phyloP scores from a whole-genome alignment of 2,888 invertebrate genomes.

The Leptarthrus brevirostris region DNA sequence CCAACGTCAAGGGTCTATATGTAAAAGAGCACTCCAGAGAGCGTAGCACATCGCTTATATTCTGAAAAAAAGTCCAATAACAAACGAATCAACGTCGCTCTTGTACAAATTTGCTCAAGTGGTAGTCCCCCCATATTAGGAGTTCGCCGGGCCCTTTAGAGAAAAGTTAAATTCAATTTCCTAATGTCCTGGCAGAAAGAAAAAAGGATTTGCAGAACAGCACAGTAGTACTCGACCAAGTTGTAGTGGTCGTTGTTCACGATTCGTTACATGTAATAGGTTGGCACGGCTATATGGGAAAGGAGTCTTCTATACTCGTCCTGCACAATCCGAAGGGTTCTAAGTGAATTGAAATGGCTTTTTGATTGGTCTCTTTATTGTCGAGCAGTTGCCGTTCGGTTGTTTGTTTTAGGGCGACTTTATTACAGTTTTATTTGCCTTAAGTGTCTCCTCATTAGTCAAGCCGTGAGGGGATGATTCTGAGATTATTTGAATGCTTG shows the following conservation, averaged over 20 bases:
- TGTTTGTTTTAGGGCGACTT: constrained; percentile 56
- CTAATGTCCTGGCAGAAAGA: constrained; percentile 1
- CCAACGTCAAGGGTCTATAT: constrained; percentile 30
- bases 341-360: constrained; percentile 55
- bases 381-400: constrained; percentile 49
- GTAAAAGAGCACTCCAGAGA: constrained; percentile 4
- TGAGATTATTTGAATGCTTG: constrained; percentile 41
- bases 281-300: neutral
- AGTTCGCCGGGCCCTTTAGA: constrained; percentile 1
- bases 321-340: constrained; percentile 33
- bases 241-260: neutral
- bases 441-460: constrained; percentile 47
- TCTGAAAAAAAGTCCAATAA: no score
- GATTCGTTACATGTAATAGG: constrained; percentile 11
- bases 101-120: constrained; percentile 14
- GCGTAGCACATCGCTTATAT: constrained; percentile 27
- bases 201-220: neutral
- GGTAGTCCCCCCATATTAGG: neutral
- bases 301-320: neutral
- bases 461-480: constrained; percentile 37
- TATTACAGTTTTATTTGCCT: constrained; percentile 57
- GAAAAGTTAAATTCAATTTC: constrained; percentile 42
- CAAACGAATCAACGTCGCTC: constrained; percentile 1
- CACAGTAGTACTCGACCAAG: neutral
- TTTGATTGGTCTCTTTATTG: constrained; percentile 56